phyloP scores from a whole-genome alignment of 2,888 invertebrate species.

The Muschampia plurimacula region DNA sequence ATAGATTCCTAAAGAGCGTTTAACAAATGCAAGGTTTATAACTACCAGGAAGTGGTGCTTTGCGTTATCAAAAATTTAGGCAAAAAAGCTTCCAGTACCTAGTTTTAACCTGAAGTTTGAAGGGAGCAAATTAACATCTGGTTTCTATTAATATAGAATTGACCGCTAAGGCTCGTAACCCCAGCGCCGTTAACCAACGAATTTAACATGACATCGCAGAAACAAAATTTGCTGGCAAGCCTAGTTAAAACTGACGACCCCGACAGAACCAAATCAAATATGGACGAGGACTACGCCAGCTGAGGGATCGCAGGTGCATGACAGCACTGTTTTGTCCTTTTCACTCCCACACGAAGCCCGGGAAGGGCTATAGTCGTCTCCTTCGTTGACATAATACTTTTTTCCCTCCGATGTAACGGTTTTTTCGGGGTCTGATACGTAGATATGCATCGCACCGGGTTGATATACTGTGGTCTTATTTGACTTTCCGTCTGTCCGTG shows the following conservation, averaged over 20 bases:
- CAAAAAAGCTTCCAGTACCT: not conserved
- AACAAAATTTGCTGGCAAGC: slow-evolving; percentile 48
- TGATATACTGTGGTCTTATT: slow-evolving; percentile 62
- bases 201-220: slow-evolving; percentile 26
- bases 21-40: too few species aligned
- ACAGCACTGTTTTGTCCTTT: slow-evolving; percentile 65
- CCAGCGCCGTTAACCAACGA: slow-evolving; percentile 16
- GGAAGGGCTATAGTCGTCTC: slow-evolving; percentile 44
- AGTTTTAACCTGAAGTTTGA: not conserved
- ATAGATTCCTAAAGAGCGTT: too few species aligned
- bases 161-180: slow-evolving; percentile 27
- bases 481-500: slow-evolving; percentile 65
- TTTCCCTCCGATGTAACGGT: slow-evolving; percentile 64
- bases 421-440: slow-evolving; percentile 66
- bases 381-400: slow-evolving; percentile 65
- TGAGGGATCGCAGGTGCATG: slow-evolving; percentile 78
- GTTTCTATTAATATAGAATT: slow-evolving; percentile 25
- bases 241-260: slow-evolving; percentile 70
- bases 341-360: slow-evolving; percentile 52
- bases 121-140: slow-evolving; percentile 20
- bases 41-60: not conserved
- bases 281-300: slow-evolving; percentile 73
- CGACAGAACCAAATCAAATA: slow-evolving; percentile 80
- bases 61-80: not conserved
- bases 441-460: slow-evolving; percentile 61